These are phyloP conservation scores for Pseudomyrmex gracilis DNA, from an alignment of 1,140 invertebrate genomes.

Conservation along the genomic window DNA sequence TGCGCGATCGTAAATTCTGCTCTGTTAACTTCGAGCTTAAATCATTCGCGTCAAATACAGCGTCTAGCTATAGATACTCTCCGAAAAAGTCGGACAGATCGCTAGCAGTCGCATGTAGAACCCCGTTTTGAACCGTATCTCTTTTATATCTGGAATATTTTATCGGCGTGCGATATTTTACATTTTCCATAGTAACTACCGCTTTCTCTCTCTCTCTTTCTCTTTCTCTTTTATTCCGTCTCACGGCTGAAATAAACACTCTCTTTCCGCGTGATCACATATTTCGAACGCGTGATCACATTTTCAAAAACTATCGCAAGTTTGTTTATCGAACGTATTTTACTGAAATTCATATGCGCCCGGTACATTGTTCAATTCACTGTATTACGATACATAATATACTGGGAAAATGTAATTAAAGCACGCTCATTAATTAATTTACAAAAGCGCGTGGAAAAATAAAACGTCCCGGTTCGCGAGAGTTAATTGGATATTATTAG, in stretches of 20 bases:
- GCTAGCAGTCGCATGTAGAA: conserved; percentile 43
- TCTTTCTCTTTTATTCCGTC: no score
- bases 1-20: conserved; percentile 60
- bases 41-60: conserved; percentile 60
- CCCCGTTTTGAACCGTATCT: background rate
- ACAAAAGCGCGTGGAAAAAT: conserved; percentile 20
- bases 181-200: conserved; percentile 19
- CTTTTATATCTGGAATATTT: conserved; percentile 41
- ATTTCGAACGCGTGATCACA: background rate
- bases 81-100: conserved; percentile 46
- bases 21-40: conserved; percentile 59
- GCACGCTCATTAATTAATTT: conserved; percentile 27
- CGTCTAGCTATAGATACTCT: background rate
- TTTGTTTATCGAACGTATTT: background rate
- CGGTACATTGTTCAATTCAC: background rate
- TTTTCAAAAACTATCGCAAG: background rate
- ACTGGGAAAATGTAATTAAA: conserved; percentile 31
- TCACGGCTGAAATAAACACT: conserved; percentile 19
- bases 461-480: background rate
- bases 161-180: conserved; percentile 49
- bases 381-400: background rate
- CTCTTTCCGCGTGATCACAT: background rate
- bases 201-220: background rate
- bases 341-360: background rate
- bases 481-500: conserved; percentile 50